Evolutionary conservation across 1,140 invertebrate species (phyloP).

Genomic region (Parapsyche elsis): DNA sequence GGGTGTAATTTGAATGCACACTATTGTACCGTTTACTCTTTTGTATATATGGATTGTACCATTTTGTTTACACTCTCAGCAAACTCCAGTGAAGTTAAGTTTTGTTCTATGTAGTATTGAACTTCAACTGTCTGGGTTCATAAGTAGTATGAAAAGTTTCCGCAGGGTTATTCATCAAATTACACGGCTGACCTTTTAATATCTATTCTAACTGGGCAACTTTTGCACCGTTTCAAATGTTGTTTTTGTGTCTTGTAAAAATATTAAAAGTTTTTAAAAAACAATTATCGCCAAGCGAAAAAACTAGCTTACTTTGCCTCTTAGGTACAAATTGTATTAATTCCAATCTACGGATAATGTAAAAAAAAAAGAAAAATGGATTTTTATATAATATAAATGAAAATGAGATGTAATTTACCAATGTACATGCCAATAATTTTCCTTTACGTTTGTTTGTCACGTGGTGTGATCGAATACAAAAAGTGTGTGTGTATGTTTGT

Average conservation of each 20-base stretch:
- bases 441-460: neutral
- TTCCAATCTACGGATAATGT: neutral
- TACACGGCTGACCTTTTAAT: too few relatives aligned
- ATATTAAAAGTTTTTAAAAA: neutral
- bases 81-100: too few relatives aligned
- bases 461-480: neutral
- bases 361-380: slow-evolving; percentile 1
- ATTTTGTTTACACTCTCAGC: too few relatives aligned
- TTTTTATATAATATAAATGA: neutral
- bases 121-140: too few relatives aligned
- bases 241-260: neutral
- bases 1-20: too few relatives aligned
- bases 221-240: neutral
- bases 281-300: slow-evolving; percentile 5
- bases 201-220: neutral
- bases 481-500: neutral
- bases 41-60: too few relatives aligned
- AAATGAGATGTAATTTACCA: neutral
- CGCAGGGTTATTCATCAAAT: too few relatives aligned
- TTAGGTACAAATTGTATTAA: slow-evolving; percentile 15
- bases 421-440: slow-evolving; percentile 30
- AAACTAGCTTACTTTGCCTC: neutral
- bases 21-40: too few relatives aligned
- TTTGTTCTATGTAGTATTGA: too few relatives aligned
- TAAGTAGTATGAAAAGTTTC: too few relatives aligned